phyloP scores from a whole-genome alignment of 2,888 invertebrate genomes.

The Epirrhoe alternata region DNA sequence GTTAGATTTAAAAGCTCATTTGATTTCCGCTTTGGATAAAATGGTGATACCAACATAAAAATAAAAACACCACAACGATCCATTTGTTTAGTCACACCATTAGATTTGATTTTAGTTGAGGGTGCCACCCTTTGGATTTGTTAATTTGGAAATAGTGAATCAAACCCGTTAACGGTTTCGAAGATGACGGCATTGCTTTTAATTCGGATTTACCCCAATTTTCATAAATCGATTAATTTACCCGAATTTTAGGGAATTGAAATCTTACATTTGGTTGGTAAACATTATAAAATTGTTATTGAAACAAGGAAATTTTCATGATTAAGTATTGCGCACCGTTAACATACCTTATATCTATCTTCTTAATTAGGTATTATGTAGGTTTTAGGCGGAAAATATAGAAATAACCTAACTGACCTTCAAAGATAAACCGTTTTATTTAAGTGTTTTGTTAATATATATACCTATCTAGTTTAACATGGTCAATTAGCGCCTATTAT shows the following conservation, averaged over 20 bases:
- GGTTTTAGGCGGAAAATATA: conserved; percentile 12
- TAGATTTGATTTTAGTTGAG: conserved; percentile 53
- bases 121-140: conserved; percentile 62
- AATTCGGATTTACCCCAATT: conserved; percentile 56
- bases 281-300: not conserved
- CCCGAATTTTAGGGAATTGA: conserved; percentile 15
- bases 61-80: conserved; percentile 36
- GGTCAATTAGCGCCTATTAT: too few relatives aligned
- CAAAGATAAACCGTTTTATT: not conserved
- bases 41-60: conserved; percentile 36
- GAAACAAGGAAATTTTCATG: not conserved
- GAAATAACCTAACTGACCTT: not conserved
- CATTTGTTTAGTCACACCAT: conserved; percentile 53
- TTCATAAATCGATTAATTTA: conserved; percentile 35
- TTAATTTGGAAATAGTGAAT: conserved; percentile 83
- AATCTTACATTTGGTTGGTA: not conserved
- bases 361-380: conserved; percentile 7
- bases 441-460: not conserved
- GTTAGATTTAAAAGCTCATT: not conserved
- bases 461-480: too few relatives aligned
- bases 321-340: too few relatives aligned
- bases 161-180: conserved; percentile 69
- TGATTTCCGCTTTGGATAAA: conserved; percentile 7
- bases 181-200: conserved; percentile 64
- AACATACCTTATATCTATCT: not conserved